Percentiles rank a stretch among this genome's conserved stretches.
Conservation (phyloP, 2,113 vertebrate species). For the Phyllostomus hastatus region DNA sequence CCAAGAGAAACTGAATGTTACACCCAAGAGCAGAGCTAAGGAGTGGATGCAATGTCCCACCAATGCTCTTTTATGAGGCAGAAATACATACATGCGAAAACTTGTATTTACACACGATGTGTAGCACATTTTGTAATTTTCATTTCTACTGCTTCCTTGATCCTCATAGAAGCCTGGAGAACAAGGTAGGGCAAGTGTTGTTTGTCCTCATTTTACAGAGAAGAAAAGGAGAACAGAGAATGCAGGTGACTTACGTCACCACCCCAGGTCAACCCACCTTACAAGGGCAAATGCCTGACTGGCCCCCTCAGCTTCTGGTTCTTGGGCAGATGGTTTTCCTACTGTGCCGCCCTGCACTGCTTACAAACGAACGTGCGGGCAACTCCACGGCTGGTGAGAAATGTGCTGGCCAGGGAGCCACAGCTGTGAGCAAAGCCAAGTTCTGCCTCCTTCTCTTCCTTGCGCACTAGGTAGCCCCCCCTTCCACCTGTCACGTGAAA, state of each 20-base stretch:
- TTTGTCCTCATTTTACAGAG: neutral
- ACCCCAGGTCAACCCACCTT: neutral
- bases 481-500: neutral
- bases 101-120: neutral
- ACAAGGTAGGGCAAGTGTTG: neutral
- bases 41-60: neutral
- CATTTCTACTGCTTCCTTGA: neutral
- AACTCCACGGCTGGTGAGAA: neutral
- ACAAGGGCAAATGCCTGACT: neutral
- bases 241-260: too few relatives aligned
- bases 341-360: neutral
- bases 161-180: neutral
- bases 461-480: neutral
- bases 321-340: neutral
- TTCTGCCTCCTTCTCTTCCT: neutral
- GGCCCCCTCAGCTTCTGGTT: neutral
- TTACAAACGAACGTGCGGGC: neutral
- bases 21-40: neutral
- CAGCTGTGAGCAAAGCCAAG: neutral
- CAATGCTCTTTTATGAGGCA: neutral
- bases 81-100: neutral
- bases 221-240: neutral
- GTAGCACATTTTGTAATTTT: neutral
- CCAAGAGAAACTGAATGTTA: neutral
- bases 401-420: neutral